Conservation (phyloP, 2,797 vertebrate species). For the Molothrus ater region DNA sequence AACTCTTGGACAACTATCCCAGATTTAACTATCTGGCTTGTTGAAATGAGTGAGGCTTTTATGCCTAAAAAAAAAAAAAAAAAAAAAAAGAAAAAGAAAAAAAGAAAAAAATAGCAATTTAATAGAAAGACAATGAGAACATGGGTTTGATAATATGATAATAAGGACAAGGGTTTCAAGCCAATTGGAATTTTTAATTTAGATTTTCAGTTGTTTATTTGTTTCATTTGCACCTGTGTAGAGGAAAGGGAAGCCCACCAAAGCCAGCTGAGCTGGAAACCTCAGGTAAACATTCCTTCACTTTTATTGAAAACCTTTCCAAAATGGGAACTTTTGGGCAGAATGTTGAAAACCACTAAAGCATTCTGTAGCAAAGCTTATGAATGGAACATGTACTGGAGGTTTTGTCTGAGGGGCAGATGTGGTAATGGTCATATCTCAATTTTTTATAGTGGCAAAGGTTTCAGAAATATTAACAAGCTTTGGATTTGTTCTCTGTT, state of each 20-base stretch:
- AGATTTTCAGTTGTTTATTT: neutral
- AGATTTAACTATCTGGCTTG: neutral
- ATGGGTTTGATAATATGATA: neutral
- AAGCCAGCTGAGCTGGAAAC: neutral
- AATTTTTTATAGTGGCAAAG: neutral
- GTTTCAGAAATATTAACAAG: neutral
- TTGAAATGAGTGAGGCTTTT: neutral
- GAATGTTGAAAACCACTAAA: neutral
- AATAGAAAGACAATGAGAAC: neutral
- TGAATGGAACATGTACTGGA: neutral
- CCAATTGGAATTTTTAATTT: neutral
- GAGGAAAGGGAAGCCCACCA: neutral
- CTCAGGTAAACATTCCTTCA: neutral
- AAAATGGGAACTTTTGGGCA: neutral
- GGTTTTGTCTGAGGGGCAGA: neutral
- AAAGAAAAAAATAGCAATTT: fast-evolving
- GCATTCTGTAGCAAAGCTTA: neutral
- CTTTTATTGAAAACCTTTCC: neutral
- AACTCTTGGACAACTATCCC: neutral
- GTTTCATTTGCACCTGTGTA: neutral
- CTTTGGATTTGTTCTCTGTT: neutral
- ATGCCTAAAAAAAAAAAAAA: neutral
- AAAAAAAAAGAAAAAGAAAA: neutral
- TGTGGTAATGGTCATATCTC: neutral
- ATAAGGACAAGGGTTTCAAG: neutral